Evolutionary conservation across 1,140 invertebrate species (phyloP).

Genomic region (Lerema accius): DNA sequence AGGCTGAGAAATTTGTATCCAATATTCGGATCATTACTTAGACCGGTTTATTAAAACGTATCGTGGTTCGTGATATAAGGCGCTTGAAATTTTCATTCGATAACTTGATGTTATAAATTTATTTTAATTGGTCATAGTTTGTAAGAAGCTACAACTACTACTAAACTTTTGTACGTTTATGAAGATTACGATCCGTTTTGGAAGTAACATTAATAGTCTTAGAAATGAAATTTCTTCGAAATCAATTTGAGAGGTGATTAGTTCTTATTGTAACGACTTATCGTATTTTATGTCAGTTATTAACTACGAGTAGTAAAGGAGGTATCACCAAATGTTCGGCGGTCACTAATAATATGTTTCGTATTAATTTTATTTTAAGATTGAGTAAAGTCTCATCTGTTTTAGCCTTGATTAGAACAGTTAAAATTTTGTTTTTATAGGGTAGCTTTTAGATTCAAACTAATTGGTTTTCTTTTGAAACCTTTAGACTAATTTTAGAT

Average conservation of each 20-base stretch:
- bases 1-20: neutral
- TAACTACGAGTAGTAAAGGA: neutral
- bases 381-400: neutral
- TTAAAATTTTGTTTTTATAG: too few species aligned
- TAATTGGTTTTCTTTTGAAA: too few species aligned
- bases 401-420: too few species aligned
- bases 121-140: conserved; percentile 67
- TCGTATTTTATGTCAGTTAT: conserved; percentile 3
- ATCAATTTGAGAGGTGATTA: conserved; percentile 16
- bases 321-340: neutral
- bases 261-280: conserved; percentile 10
- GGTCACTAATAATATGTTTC: neutral
- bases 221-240: conserved; percentile 5
- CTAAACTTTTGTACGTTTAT: conserved; percentile 55
- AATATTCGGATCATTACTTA: conserved; percentile 5
- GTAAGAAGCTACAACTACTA: conserved; percentile 60
- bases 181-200: conserved; percentile 51
- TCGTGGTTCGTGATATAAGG: conserved; percentile 46
- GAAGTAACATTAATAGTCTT: conserved; percentile 37
- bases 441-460: too few species aligned
- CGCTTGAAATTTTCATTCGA: conserved; percentile 50
- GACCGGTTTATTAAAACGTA: conserved; percentile 27
- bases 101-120: conserved; percentile 58
- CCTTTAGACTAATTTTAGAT: too few species aligned
- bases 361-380: neutral